phyloP scores from a whole-genome alignment of 2,797 vertebrate species.

The Naso thynnoides region DNA sequence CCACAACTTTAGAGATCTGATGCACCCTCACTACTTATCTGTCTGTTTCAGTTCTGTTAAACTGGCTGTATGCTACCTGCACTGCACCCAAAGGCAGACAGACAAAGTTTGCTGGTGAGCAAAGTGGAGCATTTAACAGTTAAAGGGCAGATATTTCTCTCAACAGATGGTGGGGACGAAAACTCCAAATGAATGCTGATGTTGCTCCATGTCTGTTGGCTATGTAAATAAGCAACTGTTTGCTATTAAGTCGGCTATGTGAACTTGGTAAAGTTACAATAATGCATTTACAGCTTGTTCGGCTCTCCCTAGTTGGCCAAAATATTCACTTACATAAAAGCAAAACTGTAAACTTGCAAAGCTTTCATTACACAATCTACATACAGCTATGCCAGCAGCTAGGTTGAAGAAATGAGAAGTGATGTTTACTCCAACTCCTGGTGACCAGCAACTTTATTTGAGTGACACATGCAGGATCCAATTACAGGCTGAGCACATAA shows the following conservation, averaged over 20 bases:
- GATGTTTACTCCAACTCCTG: constrained; percentile 12
- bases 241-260: background rate
- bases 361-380: too few relatives aligned
- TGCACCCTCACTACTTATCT: background rate
- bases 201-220: background rate
- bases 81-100: background rate
- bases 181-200: background rate
- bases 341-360: constrained; percentile 23
- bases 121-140: background rate
- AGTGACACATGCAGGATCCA: constrained; percentile 10
- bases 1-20: background rate
- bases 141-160: background rate
- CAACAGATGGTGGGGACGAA: background rate
- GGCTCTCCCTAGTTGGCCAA: background rate
- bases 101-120: background rate
- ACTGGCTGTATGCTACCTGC: background rate
- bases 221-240: background rate
- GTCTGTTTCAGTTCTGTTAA: background rate
- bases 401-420: too few relatives aligned
- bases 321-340: background rate
- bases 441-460: constrained; percentile 23
- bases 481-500: constrained; percentile 18
- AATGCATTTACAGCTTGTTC: background rate
- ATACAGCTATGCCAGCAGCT: too few relatives aligned
- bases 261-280: background rate